Percentiles rank a stretch among this genome's conserved stretches.
phyloP scores from a whole-genome alignment of 2,888 invertebrate genomes.

The Willowsia nigromaculata region DNA sequence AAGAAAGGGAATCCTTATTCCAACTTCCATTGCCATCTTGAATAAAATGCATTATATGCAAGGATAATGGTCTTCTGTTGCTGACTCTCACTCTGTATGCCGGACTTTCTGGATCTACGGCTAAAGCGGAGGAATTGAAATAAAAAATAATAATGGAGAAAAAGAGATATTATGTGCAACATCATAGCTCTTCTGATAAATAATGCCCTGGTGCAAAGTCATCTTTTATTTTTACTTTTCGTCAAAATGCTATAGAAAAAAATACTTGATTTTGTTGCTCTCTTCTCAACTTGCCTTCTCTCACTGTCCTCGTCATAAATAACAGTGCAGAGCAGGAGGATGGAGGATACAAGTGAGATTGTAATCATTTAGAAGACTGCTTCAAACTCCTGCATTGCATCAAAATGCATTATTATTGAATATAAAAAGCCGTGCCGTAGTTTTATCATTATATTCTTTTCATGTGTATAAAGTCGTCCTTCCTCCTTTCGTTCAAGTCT shows the following conservation, averaged over 20 bases:
- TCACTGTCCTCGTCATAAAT: slow-evolving; percentile 22
- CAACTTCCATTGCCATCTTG: slow-evolving; percentile 1
- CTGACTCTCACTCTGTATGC: background rate
- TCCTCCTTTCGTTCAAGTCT: slow-evolving; percentile 22
- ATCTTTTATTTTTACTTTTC: slow-evolving; percentile 43
- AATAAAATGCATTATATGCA: slow-evolving; percentile 44
- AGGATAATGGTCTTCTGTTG: slow-evolving; percentile 17
- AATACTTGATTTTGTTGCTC: background rate
- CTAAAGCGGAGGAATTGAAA: no score
- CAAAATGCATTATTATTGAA: slow-evolving; percentile 33
- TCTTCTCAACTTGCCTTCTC: background rate
- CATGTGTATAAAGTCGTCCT: slow-evolving; percentile 37
- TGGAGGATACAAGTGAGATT: slow-evolving; percentile 35
- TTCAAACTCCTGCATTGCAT: background rate
- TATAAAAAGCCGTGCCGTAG: background rate
- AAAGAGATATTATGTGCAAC: slow-evolving; percentile 12
- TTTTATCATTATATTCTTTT: slow-evolving; percentile 28
- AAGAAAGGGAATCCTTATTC: slow-evolving; percentile 8
- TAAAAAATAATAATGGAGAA: background rate
- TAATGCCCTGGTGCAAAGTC: slow-evolving; percentile 34
- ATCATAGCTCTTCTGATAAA: slow-evolving; percentile 16
- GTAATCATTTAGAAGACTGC: slow-evolving; percentile 13
- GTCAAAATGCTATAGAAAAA: background rate
- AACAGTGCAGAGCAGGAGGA: slow-evolving; percentile 27
- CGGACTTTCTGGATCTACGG: no score